Percentiles rank a stretch among this genome's conserved stretches.
Evolutionary conservation across 2,888 invertebrate species (phyloP).

Genomic region (Nycteola revayana): DNA sequence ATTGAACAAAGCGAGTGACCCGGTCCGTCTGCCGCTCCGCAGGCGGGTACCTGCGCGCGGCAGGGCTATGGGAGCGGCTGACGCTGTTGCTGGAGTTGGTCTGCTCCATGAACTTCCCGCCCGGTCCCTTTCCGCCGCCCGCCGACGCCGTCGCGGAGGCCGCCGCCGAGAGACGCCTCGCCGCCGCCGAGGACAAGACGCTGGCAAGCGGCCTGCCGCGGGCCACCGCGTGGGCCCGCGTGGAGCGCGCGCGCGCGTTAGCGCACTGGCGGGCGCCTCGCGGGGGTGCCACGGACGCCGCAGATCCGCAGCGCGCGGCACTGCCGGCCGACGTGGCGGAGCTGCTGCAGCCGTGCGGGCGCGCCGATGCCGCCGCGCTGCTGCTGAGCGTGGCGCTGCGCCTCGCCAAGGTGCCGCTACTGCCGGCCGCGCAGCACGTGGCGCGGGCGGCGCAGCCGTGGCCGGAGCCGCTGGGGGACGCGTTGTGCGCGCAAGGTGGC

Average conservation of each 20-base stretch:
- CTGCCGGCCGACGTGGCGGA: slow-evolving; percentile 86
- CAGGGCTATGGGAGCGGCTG: slow-evolving; percentile 88
- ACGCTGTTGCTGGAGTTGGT: slow-evolving; percentile 87
- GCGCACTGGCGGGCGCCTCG: slow-evolving; percentile 87
- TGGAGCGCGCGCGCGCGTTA: slow-evolving; percentile 87
- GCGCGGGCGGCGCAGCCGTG: slow-evolving; percentile 16
- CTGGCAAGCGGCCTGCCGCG: slow-evolving; percentile 84
- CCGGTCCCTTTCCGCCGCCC: slow-evolving; percentile 40
- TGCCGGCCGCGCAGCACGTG: slow-evolving; percentile 32
- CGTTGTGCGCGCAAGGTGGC: slow-evolving; percentile 26
- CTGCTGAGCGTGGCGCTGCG: slow-evolving; percentile 82
- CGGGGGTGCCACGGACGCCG: slow-evolving; percentile 66
- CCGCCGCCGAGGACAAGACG: slow-evolving; percentile 31
- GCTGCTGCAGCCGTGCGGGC: slow-evolving; percentile 84
- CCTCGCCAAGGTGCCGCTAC: slow-evolving; percentile 49
- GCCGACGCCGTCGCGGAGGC: slow-evolving; percentile 6
- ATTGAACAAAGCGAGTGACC: no score
- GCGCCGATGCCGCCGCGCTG: slow-evolving; percentile 78
- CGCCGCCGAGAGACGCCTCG: slow-evolving; percentile 18
- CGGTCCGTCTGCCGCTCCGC: slow-evolving; percentile 2
- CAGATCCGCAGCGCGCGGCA: slow-evolving; percentile 84
- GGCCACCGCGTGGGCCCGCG: slow-evolving; percentile 88
- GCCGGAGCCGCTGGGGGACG: slow-evolving; percentile 17
- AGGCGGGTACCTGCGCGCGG: slow-evolving; percentile 78
- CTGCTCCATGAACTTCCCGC: slow-evolving; percentile 84